Base-by-base conservation (phyloP, 2,113 vertebrate species). In the Melanostigma gelatinosum region DNA sequence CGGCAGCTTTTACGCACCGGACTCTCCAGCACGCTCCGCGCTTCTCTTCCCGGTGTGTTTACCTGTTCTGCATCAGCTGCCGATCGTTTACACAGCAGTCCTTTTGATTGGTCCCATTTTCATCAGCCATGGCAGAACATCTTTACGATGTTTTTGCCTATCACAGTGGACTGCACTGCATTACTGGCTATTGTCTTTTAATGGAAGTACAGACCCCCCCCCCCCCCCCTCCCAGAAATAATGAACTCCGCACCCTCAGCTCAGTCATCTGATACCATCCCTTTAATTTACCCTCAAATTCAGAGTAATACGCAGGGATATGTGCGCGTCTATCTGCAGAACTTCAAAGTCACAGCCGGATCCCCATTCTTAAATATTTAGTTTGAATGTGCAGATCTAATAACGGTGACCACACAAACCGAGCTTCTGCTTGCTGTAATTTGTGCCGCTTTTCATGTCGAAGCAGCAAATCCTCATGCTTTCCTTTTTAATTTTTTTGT, bases 401-500 rank as follows among this genome's bases (percentile, higher is more conserved):
- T 94, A 94, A 90, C 54, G 86, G 88, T 84, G 86, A 93, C 92
- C 93, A 71, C 93, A 91, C 89, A 79, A 92, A 86, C 92, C 89
- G 48, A 83, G 86, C 88, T 65, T 83, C 90, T 86, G 67, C 67
- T 84, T 85, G 87, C 93, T 95, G 93, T 95, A 94, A 95, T 94
- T 93, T 93, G 90, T 75, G 89, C 86, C 83, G 88, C 91, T 88
- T 95, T 95, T 95, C 93, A 95, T 94, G 93, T 94, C 82, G 72
- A 58, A 92, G 92, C 92, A 93, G 92, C 92, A 94, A 94, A 95
- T 95, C 92, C 94, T 87, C 87, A 10, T 92, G 90, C 94, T 94
- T 94, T 94, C 94, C 96, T 96, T 97, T 97, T 96, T 95, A 93
- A 96, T 96, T 97, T 97, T 93, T 97, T 96, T 97, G 95, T 96